These are phyloP conservation scores for Indicator indicator DNA, from an alignment of 2,113 vertebrate species.

Conservation along the genomic window DNA sequence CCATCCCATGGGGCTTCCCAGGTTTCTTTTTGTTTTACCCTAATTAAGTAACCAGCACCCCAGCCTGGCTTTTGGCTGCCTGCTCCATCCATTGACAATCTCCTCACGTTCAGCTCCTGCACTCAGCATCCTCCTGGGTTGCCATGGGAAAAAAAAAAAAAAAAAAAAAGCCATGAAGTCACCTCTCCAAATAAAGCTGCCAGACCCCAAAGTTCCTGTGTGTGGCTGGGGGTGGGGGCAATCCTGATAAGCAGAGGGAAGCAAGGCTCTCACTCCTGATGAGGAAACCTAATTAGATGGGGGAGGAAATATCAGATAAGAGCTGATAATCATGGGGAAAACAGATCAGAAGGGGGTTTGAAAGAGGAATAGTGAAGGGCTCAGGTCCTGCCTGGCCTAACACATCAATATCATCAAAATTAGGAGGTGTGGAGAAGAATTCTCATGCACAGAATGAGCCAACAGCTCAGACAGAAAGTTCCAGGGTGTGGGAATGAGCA, in stretches of 20 bases:
- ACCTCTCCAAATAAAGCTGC: slow-evolving; percentile 44
- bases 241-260: rapidly evolving
- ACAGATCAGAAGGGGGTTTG: not conserved
- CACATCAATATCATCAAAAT: rapidly evolving
- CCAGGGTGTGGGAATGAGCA: not conserved
- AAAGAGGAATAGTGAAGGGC: not conserved
- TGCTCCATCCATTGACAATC: not conserved
- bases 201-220: not conserved
- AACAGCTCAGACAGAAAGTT: not conserved
- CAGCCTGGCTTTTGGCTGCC: not conserved
- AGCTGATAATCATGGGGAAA: rapidly evolving
- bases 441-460: not conserved
- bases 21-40: not conserved
- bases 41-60: not conserved
- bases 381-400: not conserved
- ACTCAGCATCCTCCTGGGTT: slow-evolving; percentile 21
- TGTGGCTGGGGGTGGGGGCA: not conserved
- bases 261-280: rapidly evolving
- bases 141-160: slow-evolving; percentile 42
- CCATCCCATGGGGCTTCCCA: not conserved
- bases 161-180: slow-evolving; percentile 30
- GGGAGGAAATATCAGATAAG: not conserved
- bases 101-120: not conserved
- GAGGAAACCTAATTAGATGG: not conserved
- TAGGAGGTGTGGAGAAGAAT: not conserved